These are phyloP conservation scores for Maconellicoccus hirsutus DNA, from an alignment of 1,140 invertebrate genomes.

Conservation along the genomic window DNA sequence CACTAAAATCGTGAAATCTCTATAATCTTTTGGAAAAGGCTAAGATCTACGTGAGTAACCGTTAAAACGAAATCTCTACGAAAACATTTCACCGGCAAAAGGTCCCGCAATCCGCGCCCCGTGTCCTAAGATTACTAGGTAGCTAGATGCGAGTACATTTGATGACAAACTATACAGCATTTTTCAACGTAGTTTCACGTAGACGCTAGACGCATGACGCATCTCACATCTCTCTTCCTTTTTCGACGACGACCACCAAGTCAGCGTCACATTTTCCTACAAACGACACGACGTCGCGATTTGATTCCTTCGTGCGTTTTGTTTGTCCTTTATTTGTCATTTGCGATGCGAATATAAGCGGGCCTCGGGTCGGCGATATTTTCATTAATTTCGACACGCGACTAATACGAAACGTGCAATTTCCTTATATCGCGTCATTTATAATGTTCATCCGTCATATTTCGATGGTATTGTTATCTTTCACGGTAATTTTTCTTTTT, in stretches of 20 bases:
- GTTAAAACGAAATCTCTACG: neutral
- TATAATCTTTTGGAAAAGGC: neutral
- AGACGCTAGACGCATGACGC: too few relatives aligned
- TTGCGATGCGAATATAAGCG: neutral
- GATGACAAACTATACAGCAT: too few relatives aligned
- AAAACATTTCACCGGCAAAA: neutral
- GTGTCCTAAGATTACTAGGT: too few relatives aligned
- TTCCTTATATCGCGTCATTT: slow-evolving; percentile 1
- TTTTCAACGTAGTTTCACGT: too few relatives aligned
- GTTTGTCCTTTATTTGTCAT: neutral
- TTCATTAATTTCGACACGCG: neutral
- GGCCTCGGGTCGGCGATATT: neutral
- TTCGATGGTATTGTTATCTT: neutral
- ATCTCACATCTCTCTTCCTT: too few relatives aligned
- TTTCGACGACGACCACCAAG: too few relatives aligned
- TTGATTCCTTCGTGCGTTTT: too few relatives aligned
- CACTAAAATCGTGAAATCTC: neutral
- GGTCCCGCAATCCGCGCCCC: neutral
- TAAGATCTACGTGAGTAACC: neutral
- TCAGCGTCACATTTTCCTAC: too few relatives aligned
- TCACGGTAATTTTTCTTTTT: neutral
- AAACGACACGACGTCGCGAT: too few relatives aligned
- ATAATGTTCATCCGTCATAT: neutral
- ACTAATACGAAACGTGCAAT: neutral
- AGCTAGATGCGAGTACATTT: too few relatives aligned